phyloP scores from a whole-genome alignment of 2,888 invertebrate species.

The Dynastes grantii region DNA sequence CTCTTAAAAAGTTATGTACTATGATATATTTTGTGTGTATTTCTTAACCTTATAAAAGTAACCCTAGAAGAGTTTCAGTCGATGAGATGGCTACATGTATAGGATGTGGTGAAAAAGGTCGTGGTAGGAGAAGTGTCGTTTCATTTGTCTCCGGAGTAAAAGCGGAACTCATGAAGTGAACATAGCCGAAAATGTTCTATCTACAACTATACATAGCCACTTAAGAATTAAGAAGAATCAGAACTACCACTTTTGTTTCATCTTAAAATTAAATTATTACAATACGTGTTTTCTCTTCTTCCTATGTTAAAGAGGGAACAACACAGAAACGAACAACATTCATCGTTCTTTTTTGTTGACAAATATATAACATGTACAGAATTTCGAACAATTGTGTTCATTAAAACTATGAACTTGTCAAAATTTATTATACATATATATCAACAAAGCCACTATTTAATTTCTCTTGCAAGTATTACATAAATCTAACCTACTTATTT shows the following conservation, averaged over 20 bases:
- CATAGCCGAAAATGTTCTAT: constrained; percentile 3
- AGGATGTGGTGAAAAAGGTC: neutral
- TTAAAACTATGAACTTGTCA: constrained; percentile 56
- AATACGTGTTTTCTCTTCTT: neutral
- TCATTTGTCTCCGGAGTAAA: neutral
- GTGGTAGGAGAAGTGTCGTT: neutral
- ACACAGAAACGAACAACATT: constrained; percentile 67
- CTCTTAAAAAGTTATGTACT: constrained; percentile 15
- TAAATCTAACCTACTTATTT: constrained; percentile 68
- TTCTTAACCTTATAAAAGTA: neutral
- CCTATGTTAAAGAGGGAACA: constrained; percentile 59
- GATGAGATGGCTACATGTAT: neutral
- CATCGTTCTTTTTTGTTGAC: constrained; percentile 61
- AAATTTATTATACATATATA: constrained; percentile 58
- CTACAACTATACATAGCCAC: constrained; percentile 27
- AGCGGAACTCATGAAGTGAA: constrained; percentile 5
- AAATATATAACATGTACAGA: constrained; percentile 62
- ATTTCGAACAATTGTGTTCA: constrained; percentile 41
- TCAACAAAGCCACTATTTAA: constrained; percentile 64
- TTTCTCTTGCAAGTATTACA: constrained; percentile 60
- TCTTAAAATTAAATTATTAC: constrained; percentile 29
- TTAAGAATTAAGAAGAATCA: constrained; percentile 24
- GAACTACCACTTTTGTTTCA: constrained; percentile 20
- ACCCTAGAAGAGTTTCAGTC: constrained; percentile 5
- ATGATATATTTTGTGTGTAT: constrained; percentile 6